Conservation (phyloP, 2,113 vertebrate genomes). For the Mohoua ochrocephala region DNA sequence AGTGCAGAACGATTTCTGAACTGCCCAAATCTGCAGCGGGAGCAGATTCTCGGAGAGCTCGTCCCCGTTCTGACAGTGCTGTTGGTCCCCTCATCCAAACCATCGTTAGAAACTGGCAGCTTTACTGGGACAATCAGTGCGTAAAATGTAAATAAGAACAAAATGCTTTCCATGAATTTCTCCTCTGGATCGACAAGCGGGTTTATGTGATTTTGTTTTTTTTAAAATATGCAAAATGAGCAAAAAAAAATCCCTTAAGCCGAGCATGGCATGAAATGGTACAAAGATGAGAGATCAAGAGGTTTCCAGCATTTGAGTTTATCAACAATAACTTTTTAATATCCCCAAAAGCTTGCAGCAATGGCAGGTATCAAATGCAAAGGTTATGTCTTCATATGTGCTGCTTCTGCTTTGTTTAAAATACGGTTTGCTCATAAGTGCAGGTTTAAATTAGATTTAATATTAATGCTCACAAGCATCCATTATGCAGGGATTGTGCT, state of each 20-base stretch:
- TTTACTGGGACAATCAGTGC: not conserved
- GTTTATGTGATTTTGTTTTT: not conserved
- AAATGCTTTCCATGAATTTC: not conserved
- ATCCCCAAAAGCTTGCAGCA: not conserved
- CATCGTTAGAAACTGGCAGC: not conserved
- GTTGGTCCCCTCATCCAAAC: not conserved
- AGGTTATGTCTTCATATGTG: not conserved
- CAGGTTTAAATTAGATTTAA: not conserved
- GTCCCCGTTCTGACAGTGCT: not conserved
- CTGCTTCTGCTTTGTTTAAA: not conserved
- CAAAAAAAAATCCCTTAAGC: not conserved
- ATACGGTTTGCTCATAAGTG: not conserved
- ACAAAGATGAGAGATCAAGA: not conserved
- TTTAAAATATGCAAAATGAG: not conserved
- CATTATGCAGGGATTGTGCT: not conserved
- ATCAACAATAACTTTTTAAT: not conserved
- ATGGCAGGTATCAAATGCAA: not conserved
- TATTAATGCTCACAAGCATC: not conserved
- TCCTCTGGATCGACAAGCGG: accelerated
- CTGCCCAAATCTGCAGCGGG: not conserved
- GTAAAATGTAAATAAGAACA: not conserved
- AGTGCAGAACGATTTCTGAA: not conserved
- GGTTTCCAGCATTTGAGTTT: not conserved
- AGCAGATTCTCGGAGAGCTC: not conserved
- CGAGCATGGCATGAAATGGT: not conserved